phyloP scores from a whole-genome alignment of 2,797 vertebrate species.

The Periophthalmus magnuspinnatus region DNA sequence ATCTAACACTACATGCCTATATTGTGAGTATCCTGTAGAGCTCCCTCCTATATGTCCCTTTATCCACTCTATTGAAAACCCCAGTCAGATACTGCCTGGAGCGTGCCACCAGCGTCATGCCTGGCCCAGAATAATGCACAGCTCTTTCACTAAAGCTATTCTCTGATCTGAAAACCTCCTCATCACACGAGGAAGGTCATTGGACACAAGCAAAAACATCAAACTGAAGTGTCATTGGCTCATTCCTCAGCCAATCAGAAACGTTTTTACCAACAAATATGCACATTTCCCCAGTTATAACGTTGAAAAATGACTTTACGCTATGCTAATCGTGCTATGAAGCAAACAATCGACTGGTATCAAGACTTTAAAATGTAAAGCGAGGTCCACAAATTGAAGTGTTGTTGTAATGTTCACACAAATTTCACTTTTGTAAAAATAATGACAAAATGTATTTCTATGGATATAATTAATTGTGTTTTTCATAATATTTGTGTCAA shows the following conservation, averaged over 20 bases:
- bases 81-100: not conserved
- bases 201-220: not conserved
- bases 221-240: too few species aligned
- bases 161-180: not conserved
- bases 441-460: too few species aligned
- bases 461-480: not conserved
- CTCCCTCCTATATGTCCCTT: not conserved
- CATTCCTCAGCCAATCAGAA: too few species aligned
- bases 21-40: not conserved
- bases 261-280: too few species aligned
- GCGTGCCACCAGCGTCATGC: not conserved
- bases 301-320: too few species aligned
- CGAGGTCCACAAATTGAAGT: not conserved
- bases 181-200: not conserved
- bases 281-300: too few species aligned
- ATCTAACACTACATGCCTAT: not conserved
- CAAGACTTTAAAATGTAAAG: not conserved
- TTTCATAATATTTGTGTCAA: not conserved
- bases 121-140: not conserved
- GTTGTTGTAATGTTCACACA: too few species aligned
- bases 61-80: not conserved
- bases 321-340: too few species aligned
- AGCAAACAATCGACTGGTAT: not conserved
- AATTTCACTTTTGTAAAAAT: too few species aligned
- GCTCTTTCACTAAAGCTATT: not conserved